Evolutionary conservation across 2,113 vertebrate species (phyloP), one percentile per base, ranked within the genome.

Genomic region (Malaclemys terrapin): DNA sequence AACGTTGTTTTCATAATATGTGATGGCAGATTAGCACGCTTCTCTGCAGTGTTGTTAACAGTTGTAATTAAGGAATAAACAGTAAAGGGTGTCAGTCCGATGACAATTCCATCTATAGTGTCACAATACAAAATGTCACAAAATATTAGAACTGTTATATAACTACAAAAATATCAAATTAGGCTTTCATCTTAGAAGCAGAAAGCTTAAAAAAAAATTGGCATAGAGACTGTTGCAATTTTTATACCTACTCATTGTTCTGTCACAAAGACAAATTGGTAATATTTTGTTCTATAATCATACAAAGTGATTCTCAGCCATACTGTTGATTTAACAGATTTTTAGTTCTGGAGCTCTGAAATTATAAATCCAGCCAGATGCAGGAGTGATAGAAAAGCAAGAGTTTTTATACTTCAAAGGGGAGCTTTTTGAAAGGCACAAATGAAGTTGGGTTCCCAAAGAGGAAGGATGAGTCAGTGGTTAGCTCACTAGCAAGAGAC

Each of bases 91-190:
- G 98, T 98, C 98, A 98, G 98, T 98, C 98, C 97, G 98, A 98
- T 98, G 98, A 98, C 98, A 98, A 98, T 98, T 98, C 98, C 98
- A 98, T 98, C 98, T 98, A 98, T 98, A 98, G 98, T 98, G 98
- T 98, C 98, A 98, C 97, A 98, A 98, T 98, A 98, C 98, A 98
- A 98, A 98, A 98, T 98, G 98, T 98, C 98, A 98, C 98, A 98
- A 98, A 98, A 98, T 98, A 98, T 98, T 98, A 98, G 98, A 98
- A 98, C 98, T 98, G 98, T 98, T 98, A 98, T 88, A 97, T 97
- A 98, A 98, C 98, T 98, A 98, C 96, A 98, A 97, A 98, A 98
- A 97, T 98, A 98, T 96, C 97, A 80, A 96, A 98, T 98, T 98
- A 98, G 95, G 89, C 97, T 97, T 97, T 97, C 97, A 97, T 97